These are phyloP conservation scores for Aricia artaxerxes DNA, from an alignment of 2,888 invertebrate genomes.

Conservation along the genomic window DNA sequence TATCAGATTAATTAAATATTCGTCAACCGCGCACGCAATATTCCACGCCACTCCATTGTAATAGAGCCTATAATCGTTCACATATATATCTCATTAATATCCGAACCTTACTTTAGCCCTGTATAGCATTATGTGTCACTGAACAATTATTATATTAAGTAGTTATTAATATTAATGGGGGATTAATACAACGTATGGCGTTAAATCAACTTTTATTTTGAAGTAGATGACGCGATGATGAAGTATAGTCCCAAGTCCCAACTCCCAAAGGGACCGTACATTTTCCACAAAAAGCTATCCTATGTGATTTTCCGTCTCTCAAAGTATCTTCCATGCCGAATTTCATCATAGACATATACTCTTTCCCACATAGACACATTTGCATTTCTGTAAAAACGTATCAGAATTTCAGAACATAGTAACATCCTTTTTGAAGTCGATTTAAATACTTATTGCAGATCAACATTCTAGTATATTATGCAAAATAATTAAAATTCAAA, in stretches of 20 bases:
- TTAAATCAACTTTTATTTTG: background rate
- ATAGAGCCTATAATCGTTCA: slow-evolving; percentile 40
- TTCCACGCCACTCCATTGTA: slow-evolving; percentile 42
- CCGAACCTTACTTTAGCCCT: slow-evolving; percentile 29
- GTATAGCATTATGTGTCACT: slow-evolving; percentile 19
- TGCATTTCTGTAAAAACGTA: no score
- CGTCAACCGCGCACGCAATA: slow-evolving; percentile 41
- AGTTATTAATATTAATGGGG: slow-evolving; percentile 25
- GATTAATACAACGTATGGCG: background rate
- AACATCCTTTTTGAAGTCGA: no score
- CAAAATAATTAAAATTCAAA: background rate
- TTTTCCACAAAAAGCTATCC: background rate
- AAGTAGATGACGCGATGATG: no score
- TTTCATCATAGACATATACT: no score
- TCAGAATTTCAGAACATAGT: no score
- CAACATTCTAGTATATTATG: background rate
- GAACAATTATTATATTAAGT: slow-evolving; percentile 28
- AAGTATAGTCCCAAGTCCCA: no score
- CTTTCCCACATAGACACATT: no score
- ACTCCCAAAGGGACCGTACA: background rate
- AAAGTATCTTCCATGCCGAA: no score
- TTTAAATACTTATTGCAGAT: no score
- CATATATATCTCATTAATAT: slow-evolving; percentile 33
- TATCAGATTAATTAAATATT: slow-evolving; percentile 51
- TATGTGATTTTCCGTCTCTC: background rate